A percentile compares a stretch with the other conserved stretches of the same genome.
phyloP scores from a whole-genome alignment of 2,888 invertebrate genomes.

The Eledone cirrhosa region DNA sequence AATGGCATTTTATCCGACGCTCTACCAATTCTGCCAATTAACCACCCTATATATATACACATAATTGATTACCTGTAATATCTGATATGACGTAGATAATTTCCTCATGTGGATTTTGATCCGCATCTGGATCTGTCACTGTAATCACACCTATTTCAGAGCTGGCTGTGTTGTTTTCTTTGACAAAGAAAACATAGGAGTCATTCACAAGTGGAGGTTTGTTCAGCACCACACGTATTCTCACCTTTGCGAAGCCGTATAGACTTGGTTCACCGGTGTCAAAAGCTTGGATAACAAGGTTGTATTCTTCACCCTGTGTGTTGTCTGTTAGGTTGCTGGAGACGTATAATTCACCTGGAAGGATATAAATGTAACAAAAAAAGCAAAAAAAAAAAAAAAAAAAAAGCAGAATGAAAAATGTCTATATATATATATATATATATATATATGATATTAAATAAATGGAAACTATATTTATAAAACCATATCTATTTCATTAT shows the following conservation, averaged over 20 bases:
- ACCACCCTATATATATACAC: too few relatives aligned
- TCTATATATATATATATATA: too few relatives aligned
- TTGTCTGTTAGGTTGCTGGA: constrained; percentile 29
- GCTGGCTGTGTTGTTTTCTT: constrained; percentile 29
- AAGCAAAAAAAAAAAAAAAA: too few relatives aligned
- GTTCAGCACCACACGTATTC: constrained; percentile 33
- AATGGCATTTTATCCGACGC: too few relatives aligned
- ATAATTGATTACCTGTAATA: neutral
- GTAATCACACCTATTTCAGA: constrained; percentile 31
- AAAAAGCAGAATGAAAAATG: too few relatives aligned
- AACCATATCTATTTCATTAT: too few relatives aligned
- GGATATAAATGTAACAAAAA: too few relatives aligned
- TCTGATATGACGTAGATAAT: constrained; percentile 28
- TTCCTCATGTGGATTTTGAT: constrained; percentile 27
- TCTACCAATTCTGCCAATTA: too few relatives aligned
- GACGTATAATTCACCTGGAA: constrained; percentile 32
- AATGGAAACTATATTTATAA: too few relatives aligned
- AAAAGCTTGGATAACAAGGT: constrained; percentile 30
- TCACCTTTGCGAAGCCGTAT: constrained; percentile 29
- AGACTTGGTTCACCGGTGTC: constrained; percentile 35
- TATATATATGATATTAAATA: too few relatives aligned
- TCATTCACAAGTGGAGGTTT: constrained; percentile 27
- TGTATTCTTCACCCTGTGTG: constrained; percentile 32
- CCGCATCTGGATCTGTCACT: constrained; percentile 31
- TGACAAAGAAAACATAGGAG: constrained; percentile 8